These are phyloP conservation scores for Sula dactylatra DNA, from an alignment of 2,113 vertebrate genomes.

Conservation along the genomic window DNA sequence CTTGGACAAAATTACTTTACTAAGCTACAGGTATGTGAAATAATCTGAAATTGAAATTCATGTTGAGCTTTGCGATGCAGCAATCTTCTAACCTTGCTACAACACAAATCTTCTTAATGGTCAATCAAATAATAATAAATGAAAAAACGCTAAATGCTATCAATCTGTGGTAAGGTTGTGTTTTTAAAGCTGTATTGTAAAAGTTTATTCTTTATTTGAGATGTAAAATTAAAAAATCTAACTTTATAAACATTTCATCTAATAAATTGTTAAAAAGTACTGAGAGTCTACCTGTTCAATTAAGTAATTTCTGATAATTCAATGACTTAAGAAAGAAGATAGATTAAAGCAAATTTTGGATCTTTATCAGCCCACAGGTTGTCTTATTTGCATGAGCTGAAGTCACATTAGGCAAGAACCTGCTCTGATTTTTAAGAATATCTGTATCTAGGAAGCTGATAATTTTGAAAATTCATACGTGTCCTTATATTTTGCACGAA, in stretches of 20 bases:
- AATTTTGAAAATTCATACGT: not conserved
- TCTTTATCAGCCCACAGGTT: not conserved
- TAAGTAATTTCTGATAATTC: not conserved
- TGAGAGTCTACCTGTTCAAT: not conserved
- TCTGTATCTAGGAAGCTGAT: not conserved
- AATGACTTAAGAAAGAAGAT: not conserved
- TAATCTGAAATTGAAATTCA: not conserved
- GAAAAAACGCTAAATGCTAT: not conserved
- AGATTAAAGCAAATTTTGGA: not conserved
- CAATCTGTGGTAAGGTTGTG: not conserved
- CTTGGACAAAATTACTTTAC: not conserved
- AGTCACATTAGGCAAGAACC: not conserved
- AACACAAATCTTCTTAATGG: not conserved
- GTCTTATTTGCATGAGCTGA: not conserved
- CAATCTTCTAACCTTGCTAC: not conserved
- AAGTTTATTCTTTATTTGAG: not conserved
- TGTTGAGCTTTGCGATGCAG: not conserved
- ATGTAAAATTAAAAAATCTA: not conserved
- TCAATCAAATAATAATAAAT: not conserved
- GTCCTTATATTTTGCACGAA: not conserved
- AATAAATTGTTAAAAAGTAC: not conserved
- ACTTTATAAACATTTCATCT: not conserved
- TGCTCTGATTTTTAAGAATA: not conserved
- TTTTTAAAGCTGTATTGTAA: not conserved
- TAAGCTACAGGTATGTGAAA: not conserved